Conservation (phyloP, 2,888 invertebrate species). For the Tribolium freemani region DNA sequence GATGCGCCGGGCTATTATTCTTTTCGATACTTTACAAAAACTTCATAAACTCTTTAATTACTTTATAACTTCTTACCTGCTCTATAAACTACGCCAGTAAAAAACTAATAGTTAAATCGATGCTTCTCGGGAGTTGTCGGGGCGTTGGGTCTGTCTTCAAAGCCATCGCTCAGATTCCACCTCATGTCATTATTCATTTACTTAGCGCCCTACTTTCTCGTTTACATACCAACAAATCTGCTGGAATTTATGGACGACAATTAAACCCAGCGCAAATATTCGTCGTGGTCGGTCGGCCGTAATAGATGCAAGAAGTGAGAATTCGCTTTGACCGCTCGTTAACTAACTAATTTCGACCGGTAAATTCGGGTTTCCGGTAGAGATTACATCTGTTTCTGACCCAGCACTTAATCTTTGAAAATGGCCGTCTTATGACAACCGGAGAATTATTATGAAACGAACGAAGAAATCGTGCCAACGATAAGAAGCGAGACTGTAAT, state of each 20-base stretch:
- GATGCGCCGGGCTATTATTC: not conserved
- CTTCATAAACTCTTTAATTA: not conserved
- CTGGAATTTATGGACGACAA: constrained; percentile 53
- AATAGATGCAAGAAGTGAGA: constrained; percentile 57
- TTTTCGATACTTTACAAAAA: not conserved
- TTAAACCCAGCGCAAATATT: constrained; percentile 51
- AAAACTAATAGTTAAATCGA: too few relatives aligned
- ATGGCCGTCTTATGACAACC: constrained; percentile 54
- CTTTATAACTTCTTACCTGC: not conserved
- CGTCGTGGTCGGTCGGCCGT: constrained; percentile 45
- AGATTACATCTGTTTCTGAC: constrained; percentile 56
- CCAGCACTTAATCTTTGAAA: constrained; percentile 53
- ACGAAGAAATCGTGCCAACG: not conserved
- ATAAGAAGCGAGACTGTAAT: not conserved
- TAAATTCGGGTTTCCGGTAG: constrained; percentile 53
- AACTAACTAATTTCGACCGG: constrained; percentile 53
- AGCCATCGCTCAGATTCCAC: constrained; percentile 14
- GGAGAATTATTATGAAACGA: constrained; percentile 23
- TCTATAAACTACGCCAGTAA: not conserved
- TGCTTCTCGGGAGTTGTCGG: not conserved
- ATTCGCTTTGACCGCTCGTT: constrained; percentile 51
- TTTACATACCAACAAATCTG: constrained; percentile 47
- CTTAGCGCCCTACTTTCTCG: constrained; percentile 36
- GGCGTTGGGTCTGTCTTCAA: not conserved
- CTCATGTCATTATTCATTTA: constrained; percentile 48